phyloP scores from a whole-genome alignment of 1,140 invertebrate genomes.

The Octopus sinensis region DNA sequence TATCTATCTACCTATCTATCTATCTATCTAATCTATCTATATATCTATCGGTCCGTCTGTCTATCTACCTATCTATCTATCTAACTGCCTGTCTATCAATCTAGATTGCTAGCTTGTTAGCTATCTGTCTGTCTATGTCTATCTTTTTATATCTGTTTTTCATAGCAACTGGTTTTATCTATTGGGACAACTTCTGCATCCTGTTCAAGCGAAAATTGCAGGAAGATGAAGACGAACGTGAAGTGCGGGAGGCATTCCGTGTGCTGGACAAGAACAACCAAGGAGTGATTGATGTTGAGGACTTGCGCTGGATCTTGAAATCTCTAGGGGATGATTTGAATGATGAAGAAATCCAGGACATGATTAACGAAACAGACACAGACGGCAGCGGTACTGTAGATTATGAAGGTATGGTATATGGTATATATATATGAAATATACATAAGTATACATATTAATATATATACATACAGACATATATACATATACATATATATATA shows the following conservation, averaged over 20 bases:
- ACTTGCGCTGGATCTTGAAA: constrained; percentile 55
- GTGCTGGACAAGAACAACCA: constrained; percentile 57
- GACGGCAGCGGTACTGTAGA: constrained; percentile 59
- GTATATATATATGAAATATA: not conserved
- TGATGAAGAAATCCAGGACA: constrained; percentile 59
- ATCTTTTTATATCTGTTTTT: not conserved
- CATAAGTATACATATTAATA: not conserved
- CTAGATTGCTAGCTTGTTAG: not conserved
- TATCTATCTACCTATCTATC: too few species aligned
- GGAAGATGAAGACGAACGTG: constrained; percentile 57
- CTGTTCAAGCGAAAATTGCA: constrained; percentile 53
- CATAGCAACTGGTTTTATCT: constrained; percentile 48
- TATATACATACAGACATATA: not conserved
- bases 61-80: too few species aligned
- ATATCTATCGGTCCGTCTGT: too few species aligned
- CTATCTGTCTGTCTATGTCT: not conserved
- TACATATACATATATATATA: not conserved
- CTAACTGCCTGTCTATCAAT: too few species aligned
- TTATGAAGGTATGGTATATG: constrained; percentile 53
- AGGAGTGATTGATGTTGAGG: constrained; percentile 55
- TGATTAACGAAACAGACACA: constrained; percentile 58
- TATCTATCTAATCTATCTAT: too few species aligned
- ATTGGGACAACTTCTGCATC: constrained; percentile 52
- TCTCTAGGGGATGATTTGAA: constrained; percentile 56
- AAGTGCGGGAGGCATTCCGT: constrained; percentile 57